Percentiles rank a stretch among this genome's conserved stretches.
Evolutionary conservation across 2,888 invertebrate species (phyloP).

Genomic region (Campoplex capitator): DNA sequence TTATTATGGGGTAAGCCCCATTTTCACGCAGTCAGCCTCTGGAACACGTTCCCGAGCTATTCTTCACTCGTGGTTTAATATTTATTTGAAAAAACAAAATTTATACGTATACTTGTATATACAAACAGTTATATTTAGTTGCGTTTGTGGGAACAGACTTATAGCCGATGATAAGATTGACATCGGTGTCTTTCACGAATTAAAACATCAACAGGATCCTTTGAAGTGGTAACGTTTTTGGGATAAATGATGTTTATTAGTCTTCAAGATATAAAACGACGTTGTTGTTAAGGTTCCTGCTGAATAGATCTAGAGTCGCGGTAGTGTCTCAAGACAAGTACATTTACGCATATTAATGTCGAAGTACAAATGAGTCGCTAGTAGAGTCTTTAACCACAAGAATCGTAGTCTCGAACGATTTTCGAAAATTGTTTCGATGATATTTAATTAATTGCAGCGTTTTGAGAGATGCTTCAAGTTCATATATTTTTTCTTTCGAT

Average conservation of each 20-base stretch:
- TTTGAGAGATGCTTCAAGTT: too few relatives aligned
- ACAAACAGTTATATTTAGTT: slow-evolving; percentile 6
- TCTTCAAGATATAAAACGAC: not conserved
- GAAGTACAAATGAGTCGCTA: too few relatives aligned
- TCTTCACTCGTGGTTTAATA: slow-evolving; percentile 34
- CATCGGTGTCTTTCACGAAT: not conserved
- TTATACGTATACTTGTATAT: not conserved
- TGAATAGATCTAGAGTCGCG: too few relatives aligned
- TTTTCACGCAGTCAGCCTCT: slow-evolving; percentile 56
- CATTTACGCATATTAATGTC: too few relatives aligned
- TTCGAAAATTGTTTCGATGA: too few relatives aligned
- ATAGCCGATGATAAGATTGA: not conserved
- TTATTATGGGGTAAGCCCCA: slow-evolving; percentile 39
- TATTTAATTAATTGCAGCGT: too few relatives aligned
- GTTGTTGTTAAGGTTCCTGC: not conserved
- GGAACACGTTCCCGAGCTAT: slow-evolving; percentile 14
- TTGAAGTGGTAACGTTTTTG: not conserved
- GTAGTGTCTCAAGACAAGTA: too few relatives aligned
- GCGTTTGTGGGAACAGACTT: not conserved
- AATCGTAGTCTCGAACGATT: too few relatives aligned
- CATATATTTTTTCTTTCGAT: too few relatives aligned
- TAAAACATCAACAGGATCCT: not conserved
- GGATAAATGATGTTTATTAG: not conserved
- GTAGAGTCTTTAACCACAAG: too few relatives aligned
- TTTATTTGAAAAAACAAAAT: slow-evolving; percentile 49